Evolutionary conservation across 2,113 vertebrate species (phyloP).

Genomic region (Holacanthus passer): DNA sequence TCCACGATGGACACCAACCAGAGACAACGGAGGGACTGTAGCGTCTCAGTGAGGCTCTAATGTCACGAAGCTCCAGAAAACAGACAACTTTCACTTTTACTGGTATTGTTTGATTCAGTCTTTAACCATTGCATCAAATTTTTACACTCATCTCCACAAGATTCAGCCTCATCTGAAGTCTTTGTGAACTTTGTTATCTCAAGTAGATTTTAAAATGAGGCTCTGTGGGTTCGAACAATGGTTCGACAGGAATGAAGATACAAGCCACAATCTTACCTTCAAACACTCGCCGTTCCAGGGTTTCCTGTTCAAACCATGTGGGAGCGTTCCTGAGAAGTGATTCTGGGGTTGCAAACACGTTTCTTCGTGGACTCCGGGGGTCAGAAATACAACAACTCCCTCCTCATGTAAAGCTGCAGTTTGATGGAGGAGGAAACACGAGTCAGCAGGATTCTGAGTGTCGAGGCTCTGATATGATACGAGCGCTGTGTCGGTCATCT

Average conservation of each 20-base stretch:
- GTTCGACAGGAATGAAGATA: not conserved
- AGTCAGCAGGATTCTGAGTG: not conserved
- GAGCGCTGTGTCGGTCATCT: not conserved
- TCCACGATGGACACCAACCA: no score
- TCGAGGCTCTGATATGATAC: conserved; percentile 3
- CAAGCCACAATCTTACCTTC: no score
- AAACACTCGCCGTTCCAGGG: not conserved
- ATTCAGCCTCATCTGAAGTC: not conserved
- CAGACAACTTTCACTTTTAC: no score
- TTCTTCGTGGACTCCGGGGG: not conserved
- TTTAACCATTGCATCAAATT: no score
- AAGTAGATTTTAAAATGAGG: no score
- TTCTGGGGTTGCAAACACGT: not conserved
- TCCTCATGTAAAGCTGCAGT: not conserved
- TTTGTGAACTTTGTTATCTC: no score
- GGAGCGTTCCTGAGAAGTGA: not conserved
- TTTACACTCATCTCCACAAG: no score
- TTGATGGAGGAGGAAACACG: conserved; percentile 20
- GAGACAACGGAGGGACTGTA: no score
- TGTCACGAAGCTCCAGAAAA: no score
- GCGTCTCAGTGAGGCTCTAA: not conserved
- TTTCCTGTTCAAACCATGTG: not conserved
- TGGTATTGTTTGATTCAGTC: no score
- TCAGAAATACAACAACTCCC: not conserved
- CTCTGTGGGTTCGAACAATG: not conserved